Percentiles rank a stretch among this genome's conserved stretches.
These are phyloP conservation scores for Mastacembelus armatus DNA, from an alignment of 2,797 vertebrate species.

Conservation along the genomic window DNA sequence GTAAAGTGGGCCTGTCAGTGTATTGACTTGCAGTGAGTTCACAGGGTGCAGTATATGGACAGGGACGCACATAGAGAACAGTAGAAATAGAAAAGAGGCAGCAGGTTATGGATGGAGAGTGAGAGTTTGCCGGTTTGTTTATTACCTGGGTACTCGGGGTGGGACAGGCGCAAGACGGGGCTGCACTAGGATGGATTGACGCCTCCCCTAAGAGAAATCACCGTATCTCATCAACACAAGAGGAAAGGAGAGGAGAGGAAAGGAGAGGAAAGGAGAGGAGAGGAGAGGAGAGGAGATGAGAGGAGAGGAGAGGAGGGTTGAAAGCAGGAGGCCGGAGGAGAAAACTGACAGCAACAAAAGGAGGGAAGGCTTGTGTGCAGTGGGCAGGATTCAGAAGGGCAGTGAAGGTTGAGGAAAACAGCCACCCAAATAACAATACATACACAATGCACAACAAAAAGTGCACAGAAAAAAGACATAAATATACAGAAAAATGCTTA, in stretches of 20 bases:
- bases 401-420: conserved; percentile 48
- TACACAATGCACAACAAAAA: conserved; percentile 58
- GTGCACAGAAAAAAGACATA: conserved; percentile 54
- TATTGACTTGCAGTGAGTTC: conserved; percentile 54
- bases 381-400: conserved; percentile 44
- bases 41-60: conserved; percentile 65
- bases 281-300: conserved; percentile 23
- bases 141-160: conserved; percentile 88
- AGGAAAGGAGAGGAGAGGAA: conserved; percentile 47
- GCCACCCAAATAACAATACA: conserved; percentile 59
- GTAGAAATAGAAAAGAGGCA: conserved; percentile 69
- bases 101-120: conserved; percentile 76
- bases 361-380: conserved; percentile 44
- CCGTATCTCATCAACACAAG: conserved; percentile 88
- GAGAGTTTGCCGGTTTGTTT: conserved; percentile 79
- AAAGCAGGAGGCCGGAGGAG: conserved; percentile 36
- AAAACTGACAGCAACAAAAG: conserved; percentile 38
- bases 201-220: conserved; percentile 92
- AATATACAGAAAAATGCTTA: conserved; percentile 56
- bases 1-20: conserved; percentile 37
- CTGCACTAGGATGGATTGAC: conserved; percentile 91
- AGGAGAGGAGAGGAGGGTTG: conserved; percentile 22
- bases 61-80: conserved; percentile 76
- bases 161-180: conserved; percentile 87
- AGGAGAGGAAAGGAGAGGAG: conserved; percentile 39